Base-by-base conservation (phyloP, 2,888 invertebrate genomes). In the Pyralis farinalis region DNA sequence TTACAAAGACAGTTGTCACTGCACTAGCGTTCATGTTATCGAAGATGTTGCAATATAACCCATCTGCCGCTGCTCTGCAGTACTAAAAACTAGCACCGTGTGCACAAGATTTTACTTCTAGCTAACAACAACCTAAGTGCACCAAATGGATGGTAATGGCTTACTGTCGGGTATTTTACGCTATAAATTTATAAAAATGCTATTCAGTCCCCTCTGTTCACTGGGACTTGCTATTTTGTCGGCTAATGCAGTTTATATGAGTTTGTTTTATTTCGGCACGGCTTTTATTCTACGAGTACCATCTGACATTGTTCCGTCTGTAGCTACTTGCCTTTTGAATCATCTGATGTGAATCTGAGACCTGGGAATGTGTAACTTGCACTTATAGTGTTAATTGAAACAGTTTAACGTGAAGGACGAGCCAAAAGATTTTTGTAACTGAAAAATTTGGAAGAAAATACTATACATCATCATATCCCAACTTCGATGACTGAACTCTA, bases 131-230 rank as follows among this genome's bases (percentile, higher is more conserved):
- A 47, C 35, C 33, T 58, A 52, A 58, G 58, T 58, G 56, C 56
- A 51, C 49, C 48, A 51, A 58, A 58, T 53, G 53, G 56, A 56
- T 48, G 53, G 45, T 58, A 58, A 56, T 58, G 49, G 58, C 42
- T 11, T 20, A 16, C 37, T 41, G 43, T 35, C 37, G 43, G 34
- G 44, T 38, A 44, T 51, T 47, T 39, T 41, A 28, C 11, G 35
- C 41, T 44, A 43, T 46, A 44, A 48, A 46, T 51, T 48, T 48
- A 44, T 48, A 51, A 51, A 51, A 51, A 51, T 36, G 42, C 47
- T 46, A 46, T 51, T 42, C 46, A 37, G 43, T 38, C 42, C 34
- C 25, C 39, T 12, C 33, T 22, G 31, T 43, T 43, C 40, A 42
- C 33, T 41, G 42, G 36, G 34, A 46, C 46, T 46, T 33, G 43